Evolutionary conservation across 1,140 invertebrate genomes (phyloP), one percentile per base, ranked within the genome.

Genomic region (Penaeus vannamei): DNA sequence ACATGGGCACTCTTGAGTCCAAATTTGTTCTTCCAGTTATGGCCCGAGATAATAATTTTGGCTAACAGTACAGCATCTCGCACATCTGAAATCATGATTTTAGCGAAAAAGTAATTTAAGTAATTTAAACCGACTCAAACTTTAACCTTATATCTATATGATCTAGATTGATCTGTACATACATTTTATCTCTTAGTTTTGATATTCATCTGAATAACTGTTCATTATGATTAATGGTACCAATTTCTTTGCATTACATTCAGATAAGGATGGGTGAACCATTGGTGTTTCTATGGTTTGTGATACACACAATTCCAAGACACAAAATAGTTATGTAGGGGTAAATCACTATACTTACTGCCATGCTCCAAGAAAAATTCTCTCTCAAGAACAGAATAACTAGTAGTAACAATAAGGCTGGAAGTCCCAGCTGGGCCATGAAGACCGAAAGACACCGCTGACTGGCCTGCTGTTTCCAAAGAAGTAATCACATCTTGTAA

Each of bases 21-120:
- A 62, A 32, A 81, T 36, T 46, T 86, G 5, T 81, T 66, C 61
- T 86, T 86, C 85, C 85, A 86, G 22, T 66, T 32, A n/a, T 86
- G 85, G 14, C 85, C 76, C 22, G 76, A n/a, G 22, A 86, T 29
- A 29, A 86, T 86, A 2, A 86, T 2, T 61, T 86, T 86, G 53
- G 85, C 76, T 42, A 86, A 32, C 53, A 86, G 23, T 4, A 62
- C 60, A 7, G 62, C 23, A n/a, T 86, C 19, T 4, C 85, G 85
- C 23, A 81, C 14, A n/a, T 19, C 85, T 86, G 76, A n/a, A 80
- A 36, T 1, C 0, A 80, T 23, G 22, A 76, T n/a, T 72, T n/a
- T 72, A 1, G 20, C 26, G 1, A 84, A 84, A 84, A 84, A 36
- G 42, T 3, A 1, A 8, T 8, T 53, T 53, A 42, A n/a, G n/a